Evolutionary conservation across 2,888 invertebrate species (phyloP).

Genomic region (Parascotia fuliginaria): DNA sequence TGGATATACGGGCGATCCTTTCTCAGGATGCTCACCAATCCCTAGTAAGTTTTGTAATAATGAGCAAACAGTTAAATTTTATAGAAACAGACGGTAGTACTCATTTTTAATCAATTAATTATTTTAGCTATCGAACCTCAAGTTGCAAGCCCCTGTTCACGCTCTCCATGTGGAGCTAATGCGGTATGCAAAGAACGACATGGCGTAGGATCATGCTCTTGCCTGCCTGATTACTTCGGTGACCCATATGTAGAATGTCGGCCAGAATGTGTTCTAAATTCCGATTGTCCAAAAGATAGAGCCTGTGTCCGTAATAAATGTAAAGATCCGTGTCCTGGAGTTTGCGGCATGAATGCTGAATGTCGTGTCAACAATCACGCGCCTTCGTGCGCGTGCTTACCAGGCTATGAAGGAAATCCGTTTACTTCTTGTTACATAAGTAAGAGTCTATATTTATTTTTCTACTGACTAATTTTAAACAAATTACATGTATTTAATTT

Average conservation of each 20-base stretch:
- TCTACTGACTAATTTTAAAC: neutral
- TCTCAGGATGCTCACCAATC: constrained; percentile 88
- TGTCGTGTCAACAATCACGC: constrained; percentile 94
- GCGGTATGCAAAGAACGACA: constrained; percentile 93
- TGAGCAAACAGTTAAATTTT: too few species aligned
- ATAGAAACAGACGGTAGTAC: too few species aligned
- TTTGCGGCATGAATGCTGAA: constrained; percentile 93
- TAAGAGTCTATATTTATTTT: constrained; percentile 44
- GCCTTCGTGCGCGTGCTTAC: constrained; percentile 90
- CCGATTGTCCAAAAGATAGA: constrained; percentile 91
- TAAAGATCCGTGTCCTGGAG: constrained; percentile 92
- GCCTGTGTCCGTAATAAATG: constrained; percentile 94
- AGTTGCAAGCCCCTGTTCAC: constrained; percentile 88
- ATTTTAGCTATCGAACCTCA: constrained; percentile 84
- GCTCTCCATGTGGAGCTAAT: constrained; percentile 94
- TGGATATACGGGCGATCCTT: constrained; percentile 92
- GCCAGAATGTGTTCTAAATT: constrained; percentile 95
- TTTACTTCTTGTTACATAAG: constrained; percentile 89
- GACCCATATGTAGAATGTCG: constrained; percentile 94
- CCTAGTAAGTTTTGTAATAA: constrained; percentile 79
- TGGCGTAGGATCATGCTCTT: constrained; percentile 93
- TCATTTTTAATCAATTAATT: constrained; percentile 24
- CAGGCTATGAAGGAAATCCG: constrained; percentile 92
- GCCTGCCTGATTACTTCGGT: constrained; percentile 93
- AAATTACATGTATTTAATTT: neutral